phyloP scores from a whole-genome alignment of 2,113 vertebrate species.

The Fregata magnificens region DNA sequence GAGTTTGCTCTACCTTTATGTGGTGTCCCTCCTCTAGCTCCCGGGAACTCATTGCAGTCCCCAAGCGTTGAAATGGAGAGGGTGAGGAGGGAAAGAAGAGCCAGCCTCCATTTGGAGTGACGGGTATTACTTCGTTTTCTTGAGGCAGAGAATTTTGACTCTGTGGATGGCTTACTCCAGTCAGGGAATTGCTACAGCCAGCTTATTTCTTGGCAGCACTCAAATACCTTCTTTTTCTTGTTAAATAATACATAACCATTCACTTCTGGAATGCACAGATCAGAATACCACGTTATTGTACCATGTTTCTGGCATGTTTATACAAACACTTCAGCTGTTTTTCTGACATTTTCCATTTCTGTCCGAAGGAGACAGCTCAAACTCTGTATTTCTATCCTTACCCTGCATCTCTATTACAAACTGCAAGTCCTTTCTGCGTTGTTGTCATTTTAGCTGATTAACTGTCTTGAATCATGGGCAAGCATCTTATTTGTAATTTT shows the following conservation, averaged over 20 bases:
- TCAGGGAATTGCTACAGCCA: background rate
- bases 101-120: background rate
- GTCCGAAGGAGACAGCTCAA: background rate
- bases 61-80: accelerated
- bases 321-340: background rate
- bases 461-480: background rate
- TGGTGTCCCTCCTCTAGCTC: background rate
- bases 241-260: background rate
- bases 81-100: background rate
- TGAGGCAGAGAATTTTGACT: background rate
- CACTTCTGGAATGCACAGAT: background rate
- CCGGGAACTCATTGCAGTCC: background rate
- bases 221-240: background rate
- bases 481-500: background rate
- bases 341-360: background rate
- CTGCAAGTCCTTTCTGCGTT: background rate
- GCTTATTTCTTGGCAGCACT: background rate
- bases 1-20: background rate
- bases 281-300: background rate
- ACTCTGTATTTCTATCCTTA: background rate
- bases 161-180: background rate
- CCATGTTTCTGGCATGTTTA: background rate
- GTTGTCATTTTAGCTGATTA: background rate
- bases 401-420: background rate
- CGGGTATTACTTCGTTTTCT: background rate